Percentiles rank a stretch among this genome's conserved stretches.
Conservation (phyloP, 2,113 vertebrate genomes). For the Lethenteron reissneri region DNA sequence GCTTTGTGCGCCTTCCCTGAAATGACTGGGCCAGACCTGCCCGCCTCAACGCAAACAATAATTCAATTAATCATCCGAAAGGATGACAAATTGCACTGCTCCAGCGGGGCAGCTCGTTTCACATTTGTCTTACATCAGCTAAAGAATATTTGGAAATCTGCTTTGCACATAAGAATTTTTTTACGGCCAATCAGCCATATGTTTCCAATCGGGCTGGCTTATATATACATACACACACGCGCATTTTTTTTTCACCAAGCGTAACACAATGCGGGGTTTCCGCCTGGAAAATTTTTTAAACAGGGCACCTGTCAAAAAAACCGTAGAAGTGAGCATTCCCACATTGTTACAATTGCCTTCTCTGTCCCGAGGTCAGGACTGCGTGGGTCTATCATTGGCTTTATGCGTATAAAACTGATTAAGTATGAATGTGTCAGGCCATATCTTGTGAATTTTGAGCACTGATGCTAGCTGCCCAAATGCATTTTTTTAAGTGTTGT, state of each 20-base stretch:
- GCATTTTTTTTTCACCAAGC: not conserved
- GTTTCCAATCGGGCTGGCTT: not conserved
- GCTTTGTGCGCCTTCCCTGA: not conserved
- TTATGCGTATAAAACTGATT: too few relatives aligned
- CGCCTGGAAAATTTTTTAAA: conserved; percentile 1
- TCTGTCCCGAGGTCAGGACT: conserved; percentile 1
- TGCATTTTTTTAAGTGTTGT: too few relatives aligned
- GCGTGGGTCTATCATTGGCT: too few relatives aligned
- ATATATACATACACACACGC: too few relatives aligned
- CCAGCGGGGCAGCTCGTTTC: not conserved
- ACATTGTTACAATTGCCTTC: conserved; percentile 2
- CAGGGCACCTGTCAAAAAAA: conserved; percentile 1
- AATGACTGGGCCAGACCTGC: conserved; percentile 2
- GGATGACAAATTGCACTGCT: conserved; percentile 4
- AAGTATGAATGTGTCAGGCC: too few relatives aligned
- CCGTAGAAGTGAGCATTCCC: conserved; percentile 1
- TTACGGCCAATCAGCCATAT: conserved; percentile 4
- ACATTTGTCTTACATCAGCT: conserved; percentile 3
- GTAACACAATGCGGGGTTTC: conserved; percentile 1
- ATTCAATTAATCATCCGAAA: not conserved
- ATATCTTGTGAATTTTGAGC: too few relatives aligned
- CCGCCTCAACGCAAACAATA: conserved; percentile 1
- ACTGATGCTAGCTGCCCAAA: too few relatives aligned
- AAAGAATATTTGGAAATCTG: conserved; percentile 5
- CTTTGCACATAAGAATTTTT: not conserved